Conservation (phyloP, 2,113 vertebrate genomes). For the Cyanoderma ruficeps region DNA sequence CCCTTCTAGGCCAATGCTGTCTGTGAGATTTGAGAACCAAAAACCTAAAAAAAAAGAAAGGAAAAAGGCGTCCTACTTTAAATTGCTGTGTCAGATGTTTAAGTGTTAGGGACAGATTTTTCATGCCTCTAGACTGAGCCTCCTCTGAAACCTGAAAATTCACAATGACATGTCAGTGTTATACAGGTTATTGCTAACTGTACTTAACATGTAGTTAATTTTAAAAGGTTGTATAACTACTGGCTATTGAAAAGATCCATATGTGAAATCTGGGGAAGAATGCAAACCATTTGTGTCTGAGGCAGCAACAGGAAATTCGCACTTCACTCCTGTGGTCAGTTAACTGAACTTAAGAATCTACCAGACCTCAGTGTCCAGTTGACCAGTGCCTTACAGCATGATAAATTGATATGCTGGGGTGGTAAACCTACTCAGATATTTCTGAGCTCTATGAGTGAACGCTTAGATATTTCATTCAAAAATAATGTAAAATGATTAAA, state of each 20-base stretch:
- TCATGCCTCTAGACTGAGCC: neutral
- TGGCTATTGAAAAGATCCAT: neutral
- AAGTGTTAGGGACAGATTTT: neutral
- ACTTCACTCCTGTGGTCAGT: neutral
- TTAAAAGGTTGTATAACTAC: neutral
- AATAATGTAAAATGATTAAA: neutral
- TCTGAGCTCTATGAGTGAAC: neutral
- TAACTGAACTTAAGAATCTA: neutral
- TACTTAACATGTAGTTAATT: neutral
- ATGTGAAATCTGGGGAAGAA: neutral
- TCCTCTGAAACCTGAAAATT: neutral
- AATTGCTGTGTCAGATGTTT: neutral
- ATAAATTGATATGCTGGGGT: neutral
- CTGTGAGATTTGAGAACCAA: neutral
- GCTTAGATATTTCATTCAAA: neutral
- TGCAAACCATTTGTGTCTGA: neutral
- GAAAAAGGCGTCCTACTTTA: neutral
- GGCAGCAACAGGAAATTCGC: neutral
- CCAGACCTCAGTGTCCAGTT: neutral
- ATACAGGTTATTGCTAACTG: neutral
- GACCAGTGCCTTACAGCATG: neutral
- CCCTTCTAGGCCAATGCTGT: neutral
- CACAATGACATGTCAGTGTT: neutral
- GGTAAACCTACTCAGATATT: neutral
- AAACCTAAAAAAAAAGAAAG: rapidly evolving